These are phyloP conservation scores for Aethes cnicana DNA, from an alignment of 2,888 invertebrate genomes.

Conservation along the genomic window DNA sequence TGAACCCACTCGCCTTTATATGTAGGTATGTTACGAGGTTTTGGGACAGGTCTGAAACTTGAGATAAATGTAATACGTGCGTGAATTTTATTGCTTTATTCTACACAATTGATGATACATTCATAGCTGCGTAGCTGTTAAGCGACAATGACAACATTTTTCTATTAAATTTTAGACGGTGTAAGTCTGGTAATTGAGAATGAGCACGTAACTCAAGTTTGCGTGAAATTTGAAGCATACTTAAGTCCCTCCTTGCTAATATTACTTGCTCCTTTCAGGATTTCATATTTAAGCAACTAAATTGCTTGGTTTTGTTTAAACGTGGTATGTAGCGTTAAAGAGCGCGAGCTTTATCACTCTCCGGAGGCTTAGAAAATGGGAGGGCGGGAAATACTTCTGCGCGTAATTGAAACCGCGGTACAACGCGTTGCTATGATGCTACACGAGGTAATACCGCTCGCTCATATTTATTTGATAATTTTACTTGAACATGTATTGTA, in stretches of 20 bases:
- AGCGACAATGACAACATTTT: no score
- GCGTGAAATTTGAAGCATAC: conserved; percentile 7
- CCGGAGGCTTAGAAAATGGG: conserved; percentile 30
- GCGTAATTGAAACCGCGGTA: conserved; percentile 29
- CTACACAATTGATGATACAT: no score
- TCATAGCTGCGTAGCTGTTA: no score
- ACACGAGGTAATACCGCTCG: background rate
- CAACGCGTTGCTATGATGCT: conserved; percentile 22
- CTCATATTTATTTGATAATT: conserved; percentile 13
- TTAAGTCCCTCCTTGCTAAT: conserved; percentile 3
- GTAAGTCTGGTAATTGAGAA: background rate
- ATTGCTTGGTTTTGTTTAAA: conserved; percentile 30
- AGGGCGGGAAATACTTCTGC: conserved; percentile 25
- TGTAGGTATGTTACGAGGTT: no score
- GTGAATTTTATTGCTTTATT: no score
- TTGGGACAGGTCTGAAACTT: no score
- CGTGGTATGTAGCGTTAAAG: conserved; percentile 28
- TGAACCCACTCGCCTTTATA: no score
- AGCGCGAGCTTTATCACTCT: conserved; percentile 31
- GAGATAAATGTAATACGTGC: no score
- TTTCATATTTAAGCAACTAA: conserved; percentile 29
- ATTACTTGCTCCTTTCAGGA: conserved; percentile 26
- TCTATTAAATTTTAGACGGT: no score
- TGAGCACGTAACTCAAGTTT: background rate
- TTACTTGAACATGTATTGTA: background rate